Percentiles rank a stretch among this genome's conserved stretches.
Conservation (phyloP, 2,797 vertebrate genomes). For the Coluber constrictor region DNA sequence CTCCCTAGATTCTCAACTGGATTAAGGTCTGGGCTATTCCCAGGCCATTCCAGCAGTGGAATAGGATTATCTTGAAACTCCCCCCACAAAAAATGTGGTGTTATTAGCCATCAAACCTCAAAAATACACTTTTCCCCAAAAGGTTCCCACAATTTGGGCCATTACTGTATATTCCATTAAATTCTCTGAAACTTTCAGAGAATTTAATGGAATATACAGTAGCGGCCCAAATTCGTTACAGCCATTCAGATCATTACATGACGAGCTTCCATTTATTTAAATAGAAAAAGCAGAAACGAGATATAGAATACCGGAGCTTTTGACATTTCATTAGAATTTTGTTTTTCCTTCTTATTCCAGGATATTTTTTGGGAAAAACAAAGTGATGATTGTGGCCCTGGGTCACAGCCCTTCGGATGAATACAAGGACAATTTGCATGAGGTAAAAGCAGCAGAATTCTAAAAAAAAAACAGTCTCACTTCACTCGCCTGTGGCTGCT, state of each 20-base stretch:
- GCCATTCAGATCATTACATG: neutral
- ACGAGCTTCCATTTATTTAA: neutral
- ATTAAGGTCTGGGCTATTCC: too few relatives aligned
- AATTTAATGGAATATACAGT: too few relatives aligned
- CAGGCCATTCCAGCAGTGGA: too few relatives aligned
- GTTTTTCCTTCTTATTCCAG: conserved; percentile 58
- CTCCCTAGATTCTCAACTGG: too few relatives aligned
- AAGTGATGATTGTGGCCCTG: conserved; percentile 93
- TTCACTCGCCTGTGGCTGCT: neutral
- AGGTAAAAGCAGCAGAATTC: conserved; percentile 69
- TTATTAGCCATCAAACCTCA: too few relatives aligned
- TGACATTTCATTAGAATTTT: neutral
- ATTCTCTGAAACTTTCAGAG: neutral
- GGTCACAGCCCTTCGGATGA: conserved; percentile 86
- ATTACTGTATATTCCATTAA: neutral
- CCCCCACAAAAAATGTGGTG: too few relatives aligned
- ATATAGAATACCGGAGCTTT: too few relatives aligned
- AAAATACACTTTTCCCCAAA: too few relatives aligned
- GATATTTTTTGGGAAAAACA: conserved; percentile 98
- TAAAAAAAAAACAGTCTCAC: accelerated
- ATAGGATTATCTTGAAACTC: too few relatives aligned
- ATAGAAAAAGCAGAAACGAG: neutral
- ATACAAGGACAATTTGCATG: conserved; percentile 93
- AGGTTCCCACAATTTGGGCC: too few relatives aligned
- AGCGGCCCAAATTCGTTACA: too few relatives aligned